Percentiles rank a stretch among this genome's conserved stretches.
Conservation (phyloP, 1,140 invertebrate species). For the Ladona fulva region DNA sequence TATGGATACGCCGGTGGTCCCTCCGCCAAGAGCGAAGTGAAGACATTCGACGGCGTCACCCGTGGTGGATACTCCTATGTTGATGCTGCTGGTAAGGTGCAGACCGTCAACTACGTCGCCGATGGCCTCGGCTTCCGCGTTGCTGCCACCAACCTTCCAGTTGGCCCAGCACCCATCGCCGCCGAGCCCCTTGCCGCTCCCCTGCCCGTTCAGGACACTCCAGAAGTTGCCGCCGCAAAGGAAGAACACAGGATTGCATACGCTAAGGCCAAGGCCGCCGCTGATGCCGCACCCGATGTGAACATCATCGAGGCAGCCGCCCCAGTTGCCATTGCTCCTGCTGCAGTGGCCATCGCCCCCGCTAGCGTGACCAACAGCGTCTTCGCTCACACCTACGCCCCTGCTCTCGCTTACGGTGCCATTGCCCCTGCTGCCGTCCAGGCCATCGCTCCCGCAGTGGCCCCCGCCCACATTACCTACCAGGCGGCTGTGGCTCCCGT, state of each 20-base stretch:
- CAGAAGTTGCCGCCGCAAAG: constrained; percentile 21
- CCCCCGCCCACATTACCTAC: constrained; percentile 29
- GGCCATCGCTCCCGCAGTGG: constrained; percentile 26
- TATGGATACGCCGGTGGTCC: constrained; percentile 31
- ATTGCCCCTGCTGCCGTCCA: constrained; percentile 21
- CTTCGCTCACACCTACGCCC: constrained; percentile 23
- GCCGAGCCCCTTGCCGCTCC: constrained; percentile 17
- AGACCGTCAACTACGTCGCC: constrained; percentile 47
- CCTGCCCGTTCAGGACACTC: background rate
- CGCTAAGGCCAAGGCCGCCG: background rate
- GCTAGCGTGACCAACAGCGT: background rate
- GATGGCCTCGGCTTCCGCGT: constrained; percentile 54
- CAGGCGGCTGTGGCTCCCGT: constrained; percentile 36
- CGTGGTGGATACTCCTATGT: constrained; percentile 38
- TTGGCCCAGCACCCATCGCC: constrained; percentile 25
- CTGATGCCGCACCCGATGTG: constrained; percentile 8
- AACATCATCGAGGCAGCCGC: background rate
- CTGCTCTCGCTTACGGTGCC: constrained; percentile 27
- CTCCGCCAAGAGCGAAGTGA: constrained; percentile 29
- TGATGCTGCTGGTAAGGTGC: constrained; percentile 38
- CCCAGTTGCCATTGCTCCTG: background rate
- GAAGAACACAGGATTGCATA: background rate
- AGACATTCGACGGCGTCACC: constrained; percentile 30
- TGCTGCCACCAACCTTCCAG: constrained; percentile 51
- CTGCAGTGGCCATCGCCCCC: background rate